Evolutionary conservation across 2,888 invertebrate species (phyloP), one percentile per base, ranked within the genome.

Genomic region (Phymatocera aterrima): DNA sequence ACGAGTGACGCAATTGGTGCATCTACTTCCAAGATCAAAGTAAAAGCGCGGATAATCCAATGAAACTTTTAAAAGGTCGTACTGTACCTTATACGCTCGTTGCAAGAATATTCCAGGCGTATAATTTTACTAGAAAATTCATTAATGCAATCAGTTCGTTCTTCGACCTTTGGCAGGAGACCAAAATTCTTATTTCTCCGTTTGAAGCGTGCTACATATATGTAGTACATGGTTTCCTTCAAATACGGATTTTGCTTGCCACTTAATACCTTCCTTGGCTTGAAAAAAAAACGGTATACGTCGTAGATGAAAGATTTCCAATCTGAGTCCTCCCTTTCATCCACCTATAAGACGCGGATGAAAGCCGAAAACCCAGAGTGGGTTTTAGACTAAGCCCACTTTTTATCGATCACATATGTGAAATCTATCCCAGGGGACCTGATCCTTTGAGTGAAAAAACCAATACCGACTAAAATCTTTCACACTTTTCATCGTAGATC

Each of bases 361-460:
- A 57, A 57, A 28, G 28, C 24, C 57, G 57, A 57, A 57, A 57
- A 57, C 57, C 57, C 57, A 57, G 28, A 57, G 57, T 57, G 57
- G 57, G 28, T 57, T 57, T 28, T 57, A 57, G 24, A 57, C 57
- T 57, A 28, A 57, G 57, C 57, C 57, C 28, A 12, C 57, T 57
- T 57, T 57, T 57, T 57, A 57, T 57, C 28, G 57, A 57, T 57
- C 57, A 57, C 57, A 57, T 57, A 57, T 57, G 24, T 57, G 57
- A 57, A 57, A 28, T 57, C 57, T 15, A 57, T 10, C 57, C 57
- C 57, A 2, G 28, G 57, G 15, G 57, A 57, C 28, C 28, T 15
- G 24, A 57, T 57, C 57, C 28, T 28, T 10, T 57, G 24, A 12
- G 57, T 28, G 28, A 15, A 57, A 15, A 28, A 28, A 28, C 24